These are phyloP conservation scores for Sibirionetta formosa DNA, from an alignment of 2,797 vertebrate species.

Conservation along the genomic window DNA sequence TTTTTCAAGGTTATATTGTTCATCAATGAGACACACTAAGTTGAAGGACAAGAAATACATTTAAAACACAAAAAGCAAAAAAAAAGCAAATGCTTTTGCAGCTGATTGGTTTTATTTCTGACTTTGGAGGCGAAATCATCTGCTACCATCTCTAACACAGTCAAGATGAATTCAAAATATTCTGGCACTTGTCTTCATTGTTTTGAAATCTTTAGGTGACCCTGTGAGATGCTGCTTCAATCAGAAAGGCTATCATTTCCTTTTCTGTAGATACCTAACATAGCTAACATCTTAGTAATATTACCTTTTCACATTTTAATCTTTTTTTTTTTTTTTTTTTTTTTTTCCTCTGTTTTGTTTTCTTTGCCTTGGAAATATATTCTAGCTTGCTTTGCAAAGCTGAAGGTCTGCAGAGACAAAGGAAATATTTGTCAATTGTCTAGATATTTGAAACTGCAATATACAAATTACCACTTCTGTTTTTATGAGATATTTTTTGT, in stretches of 20 bases:
- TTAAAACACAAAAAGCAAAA: neutral
- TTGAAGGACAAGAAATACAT: conserved; percentile 10
- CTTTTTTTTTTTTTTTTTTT: neutral
- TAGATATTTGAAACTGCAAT: neutral
- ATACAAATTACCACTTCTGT: neutral
- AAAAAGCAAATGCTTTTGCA: neutral
- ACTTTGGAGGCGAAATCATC: conserved; percentile 4
- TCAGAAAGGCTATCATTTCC: neutral
- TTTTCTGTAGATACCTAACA: conserved; percentile 5
- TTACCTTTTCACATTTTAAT: conserved; percentile 38
- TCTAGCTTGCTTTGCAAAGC: neutral
- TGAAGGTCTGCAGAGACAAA: neutral
- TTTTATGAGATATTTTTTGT: neutral
- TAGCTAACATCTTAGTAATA: conserved; percentile 1
- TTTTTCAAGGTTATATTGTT: neutral
- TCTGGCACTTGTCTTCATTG: conserved; percentile 31
- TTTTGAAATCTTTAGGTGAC: conserved; percentile 55
- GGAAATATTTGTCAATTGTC: neutral
- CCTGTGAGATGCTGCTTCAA: conserved; percentile 12
- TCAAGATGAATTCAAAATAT: conserved; percentile 49
- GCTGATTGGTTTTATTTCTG: conserved; percentile 31
- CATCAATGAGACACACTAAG: neutral
- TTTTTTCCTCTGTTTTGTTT: neutral
- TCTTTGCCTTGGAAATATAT: neutral
- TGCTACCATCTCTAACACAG: conserved; percentile 1